Evolutionary conservation across 2,113 vertebrate genomes (phyloP).

Genomic region (Podarcis raffonei): DNA sequence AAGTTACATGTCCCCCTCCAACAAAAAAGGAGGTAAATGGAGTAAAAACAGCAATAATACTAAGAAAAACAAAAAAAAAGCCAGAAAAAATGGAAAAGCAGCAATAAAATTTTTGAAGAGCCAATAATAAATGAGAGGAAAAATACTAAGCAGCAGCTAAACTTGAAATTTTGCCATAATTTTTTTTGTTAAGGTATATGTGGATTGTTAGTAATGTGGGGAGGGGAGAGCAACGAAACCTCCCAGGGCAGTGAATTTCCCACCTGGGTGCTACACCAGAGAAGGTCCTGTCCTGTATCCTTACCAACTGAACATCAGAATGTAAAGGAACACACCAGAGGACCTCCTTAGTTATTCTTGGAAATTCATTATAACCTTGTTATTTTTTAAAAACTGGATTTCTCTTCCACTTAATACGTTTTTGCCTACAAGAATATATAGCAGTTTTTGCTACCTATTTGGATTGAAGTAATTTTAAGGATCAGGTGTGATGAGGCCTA

Average conservation of each 20-base stretch:
- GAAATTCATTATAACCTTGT: neutral
- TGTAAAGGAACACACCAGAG: neutral
- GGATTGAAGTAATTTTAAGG: conserved; percentile 30
- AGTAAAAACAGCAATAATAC: no score
- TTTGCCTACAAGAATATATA: neutral
- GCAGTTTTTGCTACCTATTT: neutral
- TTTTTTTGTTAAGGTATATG: no score
- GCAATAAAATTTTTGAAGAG: no score
- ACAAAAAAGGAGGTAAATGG: neutral
- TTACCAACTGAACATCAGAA: neutral
- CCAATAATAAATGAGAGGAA: no score
- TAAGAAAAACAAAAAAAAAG: no score
- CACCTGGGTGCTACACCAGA: neutral
- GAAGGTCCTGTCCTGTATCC: no score
- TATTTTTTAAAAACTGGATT: neutral
- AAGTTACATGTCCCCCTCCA: neutral
- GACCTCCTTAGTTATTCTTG: neutral
- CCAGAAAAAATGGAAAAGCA: no score
- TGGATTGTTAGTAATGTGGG: neutral
- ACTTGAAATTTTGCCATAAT: no score
- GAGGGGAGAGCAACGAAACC: neutral
- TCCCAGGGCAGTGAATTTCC: no score
- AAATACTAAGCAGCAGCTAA: no score
- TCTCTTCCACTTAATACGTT: neutral
- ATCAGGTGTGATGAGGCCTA: neutral